Conservation (phyloP, 2,797 vertebrate genomes). For the Mus spretus region DNA sequence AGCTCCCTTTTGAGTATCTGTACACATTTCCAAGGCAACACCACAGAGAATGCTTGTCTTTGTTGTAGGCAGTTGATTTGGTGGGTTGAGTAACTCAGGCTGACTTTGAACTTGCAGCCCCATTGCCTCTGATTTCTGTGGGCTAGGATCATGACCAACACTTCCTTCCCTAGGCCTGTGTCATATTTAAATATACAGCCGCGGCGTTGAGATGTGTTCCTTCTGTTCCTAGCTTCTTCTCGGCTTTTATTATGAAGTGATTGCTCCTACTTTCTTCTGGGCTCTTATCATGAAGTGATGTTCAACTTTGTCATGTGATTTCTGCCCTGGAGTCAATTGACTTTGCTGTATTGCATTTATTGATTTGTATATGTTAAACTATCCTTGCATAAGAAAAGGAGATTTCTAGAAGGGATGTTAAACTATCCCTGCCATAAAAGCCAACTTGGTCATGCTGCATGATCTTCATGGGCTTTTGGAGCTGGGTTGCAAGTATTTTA, state of each 20-base stretch:
- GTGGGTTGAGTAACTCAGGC: neutral
- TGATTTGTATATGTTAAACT: neutral
- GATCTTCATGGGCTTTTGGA: neutral
- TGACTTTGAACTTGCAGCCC: neutral
- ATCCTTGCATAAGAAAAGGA: neutral
- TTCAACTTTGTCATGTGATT: neutral
- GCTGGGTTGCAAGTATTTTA: neutral
- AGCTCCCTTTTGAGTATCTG: slow-evolving; percentile 17
- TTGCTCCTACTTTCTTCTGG: neutral
- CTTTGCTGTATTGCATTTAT: neutral
- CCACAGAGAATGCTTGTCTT: neutral
- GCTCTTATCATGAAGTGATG: neutral
- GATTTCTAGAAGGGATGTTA: neutral
- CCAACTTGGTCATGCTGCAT: neutral
- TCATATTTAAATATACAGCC: neutral
- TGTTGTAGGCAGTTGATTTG: neutral
- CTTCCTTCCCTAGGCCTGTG: neutral
- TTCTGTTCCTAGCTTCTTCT: neutral
- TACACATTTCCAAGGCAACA: slow-evolving; percentile 26
- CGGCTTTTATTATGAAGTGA: neutral
- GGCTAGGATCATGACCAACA: neutral
- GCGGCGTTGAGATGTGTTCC: neutral
- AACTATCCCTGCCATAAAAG: neutral
- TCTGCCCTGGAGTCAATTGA: neutral
- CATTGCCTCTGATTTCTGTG: neutral